Base-by-base conservation (phyloP, 1,140 invertebrate species). In the Drosophila sucinea region DNA sequence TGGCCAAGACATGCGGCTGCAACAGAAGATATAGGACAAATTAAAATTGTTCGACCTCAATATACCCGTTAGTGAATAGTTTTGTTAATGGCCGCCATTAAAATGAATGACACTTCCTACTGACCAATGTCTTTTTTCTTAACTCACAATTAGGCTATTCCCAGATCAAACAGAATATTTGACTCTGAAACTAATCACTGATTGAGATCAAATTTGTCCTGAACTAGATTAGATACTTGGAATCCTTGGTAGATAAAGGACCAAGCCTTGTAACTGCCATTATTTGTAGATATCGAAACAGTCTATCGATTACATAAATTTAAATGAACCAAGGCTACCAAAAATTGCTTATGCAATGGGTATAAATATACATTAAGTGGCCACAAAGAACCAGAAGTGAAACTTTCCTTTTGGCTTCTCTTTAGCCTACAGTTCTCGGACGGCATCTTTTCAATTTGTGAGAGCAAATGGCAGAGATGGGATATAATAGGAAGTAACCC, bases 1-100 rank as follows among this genome's bases (percentile, higher is more conserved):
- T 86, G 83, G 58, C 56, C 68, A 67, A 67, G 73, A 79, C 70
- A 85, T 81, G 82, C 65, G 70, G 76, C 58, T 71, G 77, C 66
- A 77, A 33, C 47, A 54, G 23, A 38, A 11, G 35, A 38, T 10
- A 3, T 38, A 38, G 35, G 10, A 3, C 35, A 38, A 38, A 11
- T 10, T 38, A 2, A 38, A 38, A 27, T 23, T 51, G 17, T 17
- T 27, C 44, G 44, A 51, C 44, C 44, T 27, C 7, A 27, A 27
- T 51, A 27, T 51, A 51, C 44, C 44, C 7, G 8, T 8, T 25
- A 51, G 44, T 27, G 2, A 17, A 51, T 51, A 27, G 23, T 27
- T 51, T 17, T 47, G 25, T 47, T 23, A 6, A 47, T 23, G 17
- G 6, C 6, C 6, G 2, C 7, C 17, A 23, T 47, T 7, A 23